A percentile compares a stretch with the other conserved stretches of the same genome.
Conservation (phyloP, 2,888 invertebrate genomes). For the Hirudinaria manillensis region DNA sequence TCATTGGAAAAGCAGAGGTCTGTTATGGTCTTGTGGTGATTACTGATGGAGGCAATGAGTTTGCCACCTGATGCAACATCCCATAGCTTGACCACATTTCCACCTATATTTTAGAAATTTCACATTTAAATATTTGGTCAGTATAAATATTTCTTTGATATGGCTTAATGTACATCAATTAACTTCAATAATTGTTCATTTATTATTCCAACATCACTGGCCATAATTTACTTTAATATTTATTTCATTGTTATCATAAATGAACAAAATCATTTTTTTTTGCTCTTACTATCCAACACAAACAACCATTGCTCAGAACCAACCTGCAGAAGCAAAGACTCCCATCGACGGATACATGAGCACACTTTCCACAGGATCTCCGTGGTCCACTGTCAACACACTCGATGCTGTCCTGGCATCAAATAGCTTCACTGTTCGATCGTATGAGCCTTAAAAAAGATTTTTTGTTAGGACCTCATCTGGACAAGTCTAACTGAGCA, state of each 20-base stretch:
- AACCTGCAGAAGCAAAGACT: slow-evolving; percentile 79
- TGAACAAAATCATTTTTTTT: background rate
- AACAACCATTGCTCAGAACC: background rate
- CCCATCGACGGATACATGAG: slow-evolving; percentile 82
- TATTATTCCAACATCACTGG: no score
- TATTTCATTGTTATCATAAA: background rate
- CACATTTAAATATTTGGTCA: background rate
- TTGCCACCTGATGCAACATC: slow-evolving; percentile 77
- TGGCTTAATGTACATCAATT: no score
- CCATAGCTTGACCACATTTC: slow-evolving; percentile 85
- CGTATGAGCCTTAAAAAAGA: slow-evolving; percentile 64
- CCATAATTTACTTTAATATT: no score
- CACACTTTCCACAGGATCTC: slow-evolving; percentile 79
- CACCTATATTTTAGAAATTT: slow-evolving; percentile 58
- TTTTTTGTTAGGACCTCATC: no score
- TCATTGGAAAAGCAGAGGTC: slow-evolving; percentile 74
- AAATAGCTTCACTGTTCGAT: slow-evolving; percentile 78
- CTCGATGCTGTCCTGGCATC: slow-evolving; percentile 70
- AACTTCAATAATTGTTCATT: no score
- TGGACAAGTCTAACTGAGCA: no score
- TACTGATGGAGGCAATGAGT: slow-evolving; percentile 73
- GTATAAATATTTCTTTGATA: background rate
- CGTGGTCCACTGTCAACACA: slow-evolving; percentile 73
- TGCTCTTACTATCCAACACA: background rate
- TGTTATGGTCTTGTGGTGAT: slow-evolving; percentile 93